Conservation (phyloP, 2,797 vertebrate genomes). For the Eutrigla gurnardus region DNA sequence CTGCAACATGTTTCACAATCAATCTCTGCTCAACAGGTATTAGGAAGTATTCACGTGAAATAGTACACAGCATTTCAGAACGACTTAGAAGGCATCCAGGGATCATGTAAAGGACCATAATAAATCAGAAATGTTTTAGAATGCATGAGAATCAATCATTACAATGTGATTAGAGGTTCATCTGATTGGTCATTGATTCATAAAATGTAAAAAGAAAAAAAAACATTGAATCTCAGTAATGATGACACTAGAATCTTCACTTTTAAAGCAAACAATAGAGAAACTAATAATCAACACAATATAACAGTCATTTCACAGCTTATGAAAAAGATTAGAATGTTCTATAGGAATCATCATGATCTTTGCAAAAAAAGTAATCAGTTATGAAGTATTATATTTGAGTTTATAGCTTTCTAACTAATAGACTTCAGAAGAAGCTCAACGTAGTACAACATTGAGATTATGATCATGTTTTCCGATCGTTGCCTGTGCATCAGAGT, state of each 20-base stretch:
- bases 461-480: background rate
- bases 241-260: no score
- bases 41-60: no score
- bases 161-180: background rate
- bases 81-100: background rate
- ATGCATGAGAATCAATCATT: no score
- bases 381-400: background rate
- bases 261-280: background rate
- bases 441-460: background rate
- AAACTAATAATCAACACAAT: background rate
- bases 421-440: background rate
- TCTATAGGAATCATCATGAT: background rate
- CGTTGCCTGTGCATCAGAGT: constrained; percentile 18
- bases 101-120: background rate
- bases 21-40: constrained; percentile 1
- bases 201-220: background rate
- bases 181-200: background rate
- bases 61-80: background rate
- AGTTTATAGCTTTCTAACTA: no score
- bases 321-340: no score
- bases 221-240: no score
- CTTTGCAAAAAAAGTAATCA: background rate
- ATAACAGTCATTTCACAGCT: background rate
- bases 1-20: constrained; percentile 21
- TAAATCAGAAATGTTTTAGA: background rate